phyloP scores from a whole-genome alignment of 2,113 vertebrate genomes.

The Anguilla japonica region DNA sequence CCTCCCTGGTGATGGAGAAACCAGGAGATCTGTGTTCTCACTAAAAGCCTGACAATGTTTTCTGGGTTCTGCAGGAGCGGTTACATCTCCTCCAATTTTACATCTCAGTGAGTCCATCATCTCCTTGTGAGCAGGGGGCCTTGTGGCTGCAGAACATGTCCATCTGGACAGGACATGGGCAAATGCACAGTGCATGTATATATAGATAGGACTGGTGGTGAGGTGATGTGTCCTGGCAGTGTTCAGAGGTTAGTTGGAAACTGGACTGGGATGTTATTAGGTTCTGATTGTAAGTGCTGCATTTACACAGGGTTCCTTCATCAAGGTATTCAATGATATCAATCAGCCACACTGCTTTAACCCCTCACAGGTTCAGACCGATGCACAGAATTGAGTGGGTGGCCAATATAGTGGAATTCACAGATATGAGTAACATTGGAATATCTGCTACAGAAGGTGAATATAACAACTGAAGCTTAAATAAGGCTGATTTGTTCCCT shows the following conservation, averaged over 20 bases:
- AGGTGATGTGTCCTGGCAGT: background rate
- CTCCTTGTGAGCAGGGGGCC: slow-evolving; percentile 7
- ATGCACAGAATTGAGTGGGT: background rate
- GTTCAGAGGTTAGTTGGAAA: background rate
- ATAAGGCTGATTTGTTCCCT: background rate
- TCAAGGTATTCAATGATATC: too few species aligned
- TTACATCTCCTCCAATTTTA: slow-evolving; percentile 31
- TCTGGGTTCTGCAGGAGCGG: background rate
- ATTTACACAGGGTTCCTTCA: too few species aligned
- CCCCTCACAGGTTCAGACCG: background rate
- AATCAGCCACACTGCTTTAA: background rate
- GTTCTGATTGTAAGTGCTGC: too few species aligned
- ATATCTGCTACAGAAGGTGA: background rate
- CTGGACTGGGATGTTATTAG: too few species aligned
- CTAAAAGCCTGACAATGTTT: slow-evolving; percentile 43
- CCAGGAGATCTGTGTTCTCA: slow-evolving; percentile 24
- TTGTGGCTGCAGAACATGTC: background rate
- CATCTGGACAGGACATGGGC: slow-evolving; percentile 3
- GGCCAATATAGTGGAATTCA: background rate
- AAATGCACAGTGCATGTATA: background rate
- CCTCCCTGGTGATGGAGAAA: background rate
- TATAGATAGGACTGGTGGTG: background rate
- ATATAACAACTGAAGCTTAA: background rate
- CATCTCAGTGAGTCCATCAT: slow-evolving; percentile 34
- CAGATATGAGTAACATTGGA: background rate